Evolutionary conservation across 1,140 invertebrate species (phyloP), one percentile per base, ranked within the genome.

Genomic region (Nomia melanderi): DNA sequence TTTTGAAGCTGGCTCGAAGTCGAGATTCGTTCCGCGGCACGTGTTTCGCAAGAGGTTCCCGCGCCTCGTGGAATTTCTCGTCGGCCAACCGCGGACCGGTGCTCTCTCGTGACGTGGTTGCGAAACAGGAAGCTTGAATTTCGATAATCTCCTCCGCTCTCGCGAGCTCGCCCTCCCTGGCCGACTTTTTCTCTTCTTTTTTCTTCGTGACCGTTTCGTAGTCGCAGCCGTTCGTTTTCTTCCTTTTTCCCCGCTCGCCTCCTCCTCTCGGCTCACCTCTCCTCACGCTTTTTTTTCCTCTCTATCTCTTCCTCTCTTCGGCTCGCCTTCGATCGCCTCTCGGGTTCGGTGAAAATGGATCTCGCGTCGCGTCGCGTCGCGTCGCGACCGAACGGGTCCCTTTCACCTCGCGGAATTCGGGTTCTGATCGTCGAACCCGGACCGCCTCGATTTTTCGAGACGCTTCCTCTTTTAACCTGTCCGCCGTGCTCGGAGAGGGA

Each of bases 361-460:
- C 73, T 69, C 65, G 72, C 72, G 72, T 73, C 57, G 41, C 31
- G 70, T n/a, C 36, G 36, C 41, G 56, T 36, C 27, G 41, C 31
- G 70, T 29, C 50, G 54, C 47, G 59, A 17, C 47, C 71, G 8
- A 76, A 76, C 54, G 31, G 59, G 65, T 76, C 73, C 73, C 73
- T 76, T 76, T 76, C 73, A 76, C 73, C 64, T 76, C 73, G 73
- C 75, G 75, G 59, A 60, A 71, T 77, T 77, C 75, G 59, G 57
- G 36, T 54, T 71, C 47, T 50, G 57, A 62, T 77, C 73, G 17
- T 41, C 39, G 20, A 33, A 17, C 41, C 7, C 31, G 41, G 33
- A 60, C 50, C 50, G 23, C 39, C 36, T 27, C 62, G 36, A 59
- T 62, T 62, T 62, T 62, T 62, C 59, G 59, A 39, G 23, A n/a